phyloP scores from a whole-genome alignment of 2,113 vertebrate species.

The Sylvietta virens region DNA sequence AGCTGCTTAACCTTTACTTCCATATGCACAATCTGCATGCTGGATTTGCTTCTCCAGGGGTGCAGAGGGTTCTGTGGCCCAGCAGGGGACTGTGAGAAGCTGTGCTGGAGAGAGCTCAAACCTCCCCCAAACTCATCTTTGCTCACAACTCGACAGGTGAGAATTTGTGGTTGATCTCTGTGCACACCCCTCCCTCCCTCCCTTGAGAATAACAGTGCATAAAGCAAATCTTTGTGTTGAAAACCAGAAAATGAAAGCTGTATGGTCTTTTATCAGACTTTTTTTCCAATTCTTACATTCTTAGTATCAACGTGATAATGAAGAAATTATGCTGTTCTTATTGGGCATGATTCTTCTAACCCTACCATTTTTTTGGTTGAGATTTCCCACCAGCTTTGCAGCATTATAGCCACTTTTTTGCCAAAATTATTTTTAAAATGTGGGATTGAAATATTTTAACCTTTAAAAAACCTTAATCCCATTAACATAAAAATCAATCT shows the following conservation, averaged over 20 bases:
- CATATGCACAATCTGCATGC: neutral
- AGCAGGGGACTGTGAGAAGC: neutral
- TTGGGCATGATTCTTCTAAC: neutral
- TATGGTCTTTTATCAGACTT: neutral
- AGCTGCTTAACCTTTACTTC: neutral
- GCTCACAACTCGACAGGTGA: neutral
- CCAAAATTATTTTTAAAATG: neutral
- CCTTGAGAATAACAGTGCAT: neutral
- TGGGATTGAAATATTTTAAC: neutral
- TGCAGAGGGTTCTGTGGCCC: neutral
- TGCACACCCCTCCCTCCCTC: rapidly evolving
- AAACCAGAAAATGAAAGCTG: neutral
- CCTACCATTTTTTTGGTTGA: neutral
- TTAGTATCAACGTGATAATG: neutral
- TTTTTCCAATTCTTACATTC: neutral
- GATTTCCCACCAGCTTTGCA: neutral
- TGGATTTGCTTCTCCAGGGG: neutral
- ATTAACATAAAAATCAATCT: neutral
- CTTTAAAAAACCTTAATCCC: neutral
- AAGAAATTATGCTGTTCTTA: neutral
- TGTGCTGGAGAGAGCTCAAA: neutral
- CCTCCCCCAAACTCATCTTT: neutral
- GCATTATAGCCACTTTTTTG: rapidly evolving
- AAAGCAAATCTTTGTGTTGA: neutral
- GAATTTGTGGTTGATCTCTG: no score